Evolutionary conservation across 2,797 vertebrate genomes (phyloP).

Genomic region (Jordanella pulchra): DNA sequence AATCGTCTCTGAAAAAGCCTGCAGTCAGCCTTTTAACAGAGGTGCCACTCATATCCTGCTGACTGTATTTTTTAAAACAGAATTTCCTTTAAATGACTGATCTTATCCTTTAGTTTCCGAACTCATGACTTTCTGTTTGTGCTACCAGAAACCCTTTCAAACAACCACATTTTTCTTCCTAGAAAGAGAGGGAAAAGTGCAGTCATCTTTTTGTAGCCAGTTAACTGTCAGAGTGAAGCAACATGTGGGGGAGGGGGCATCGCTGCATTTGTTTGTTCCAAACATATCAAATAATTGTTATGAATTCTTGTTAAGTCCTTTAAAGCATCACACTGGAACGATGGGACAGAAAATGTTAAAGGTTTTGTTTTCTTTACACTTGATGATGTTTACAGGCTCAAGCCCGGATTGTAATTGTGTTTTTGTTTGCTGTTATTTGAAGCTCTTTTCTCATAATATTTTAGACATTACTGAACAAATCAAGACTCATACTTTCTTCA

Average conservation of each 20-base stretch:
- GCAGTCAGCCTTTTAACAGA: too few species aligned
- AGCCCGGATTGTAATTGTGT: not conserved
- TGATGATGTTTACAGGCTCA: not conserved
- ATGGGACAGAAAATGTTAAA: not conserved
- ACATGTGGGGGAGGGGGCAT: not conserved
- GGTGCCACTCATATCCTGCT: too few species aligned
- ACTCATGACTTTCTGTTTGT: not conserved
- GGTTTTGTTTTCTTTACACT: not conserved
- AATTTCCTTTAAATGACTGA: too few species aligned
- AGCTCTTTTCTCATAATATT: not conserved
- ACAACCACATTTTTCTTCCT: not conserved
- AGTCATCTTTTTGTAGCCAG: not conserved
- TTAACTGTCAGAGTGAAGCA: not conserved
- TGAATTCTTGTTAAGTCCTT: not conserved
- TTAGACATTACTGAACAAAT: slow-evolving; percentile 9
- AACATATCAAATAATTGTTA: not conserved
- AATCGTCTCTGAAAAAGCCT: too few species aligned
- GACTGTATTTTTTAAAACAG: too few species aligned
- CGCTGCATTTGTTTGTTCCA: not conserved
- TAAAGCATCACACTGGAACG: not conserved
- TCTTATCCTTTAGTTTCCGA: not conserved
- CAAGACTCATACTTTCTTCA: slow-evolving; percentile 22
- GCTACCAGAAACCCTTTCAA: not conserved
- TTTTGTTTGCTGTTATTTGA: slow-evolving; percentile 28
- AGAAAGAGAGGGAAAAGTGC: not conserved